A percentile compares a stretch with the other conserved stretches of the same genome.
Evolutionary conservation across 1,140 invertebrate genomes (phyloP).

Genomic region (Pseudoatta argentina): DNA sequence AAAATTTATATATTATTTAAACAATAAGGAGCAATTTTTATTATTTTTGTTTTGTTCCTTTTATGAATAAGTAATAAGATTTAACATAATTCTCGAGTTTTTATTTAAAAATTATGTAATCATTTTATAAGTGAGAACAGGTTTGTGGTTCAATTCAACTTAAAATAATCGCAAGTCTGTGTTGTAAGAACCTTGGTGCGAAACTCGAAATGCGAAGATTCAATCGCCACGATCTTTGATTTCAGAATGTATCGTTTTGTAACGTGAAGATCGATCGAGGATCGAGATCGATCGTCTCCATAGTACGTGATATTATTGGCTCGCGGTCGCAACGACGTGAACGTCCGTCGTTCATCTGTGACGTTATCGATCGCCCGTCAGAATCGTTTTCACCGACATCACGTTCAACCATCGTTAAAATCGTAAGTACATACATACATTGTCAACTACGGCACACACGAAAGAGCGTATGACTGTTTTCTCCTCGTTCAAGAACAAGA

Average conservation of each 20-base stretch:
- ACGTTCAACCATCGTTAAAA: slow-evolving; percentile 63
- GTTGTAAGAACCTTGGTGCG: not conserved
- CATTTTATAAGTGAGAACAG: not conserved
- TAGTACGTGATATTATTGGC: slow-evolving; percentile 44
- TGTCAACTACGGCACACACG: slow-evolving; percentile 59
- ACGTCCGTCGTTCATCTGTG: slow-evolving; percentile 35
- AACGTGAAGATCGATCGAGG: slow-evolving; percentile 29
- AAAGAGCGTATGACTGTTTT: slow-evolving; percentile 56
- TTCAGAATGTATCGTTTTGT: slow-evolving; percentile 7
- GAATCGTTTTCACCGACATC: slow-evolving; percentile 48
- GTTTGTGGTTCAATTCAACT: not conserved
- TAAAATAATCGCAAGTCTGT: not conserved
- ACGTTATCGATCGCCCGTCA: slow-evolving; percentile 53
- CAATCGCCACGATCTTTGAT: slow-evolving; percentile 27
- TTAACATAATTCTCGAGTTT: slow-evolving; percentile 11
- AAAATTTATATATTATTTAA: not conserved
- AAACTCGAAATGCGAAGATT: slow-evolving; percentile 19
- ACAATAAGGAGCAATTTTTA: not conserved
- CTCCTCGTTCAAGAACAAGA: slow-evolving; percentile 8
- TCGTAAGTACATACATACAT: slow-evolving; percentile 74
- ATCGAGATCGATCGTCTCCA: slow-evolving; percentile 51
- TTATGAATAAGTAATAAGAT: not conserved
- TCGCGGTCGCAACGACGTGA: slow-evolving; percentile 52
- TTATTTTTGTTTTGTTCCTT: not conserved
- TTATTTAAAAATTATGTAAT: slow-evolving; percentile 32